These are phyloP conservation scores for Rambutsinella grinnellia DNA, from an alignment of 2,888 invertebrate genomes.

Conservation along the genomic window DNA sequence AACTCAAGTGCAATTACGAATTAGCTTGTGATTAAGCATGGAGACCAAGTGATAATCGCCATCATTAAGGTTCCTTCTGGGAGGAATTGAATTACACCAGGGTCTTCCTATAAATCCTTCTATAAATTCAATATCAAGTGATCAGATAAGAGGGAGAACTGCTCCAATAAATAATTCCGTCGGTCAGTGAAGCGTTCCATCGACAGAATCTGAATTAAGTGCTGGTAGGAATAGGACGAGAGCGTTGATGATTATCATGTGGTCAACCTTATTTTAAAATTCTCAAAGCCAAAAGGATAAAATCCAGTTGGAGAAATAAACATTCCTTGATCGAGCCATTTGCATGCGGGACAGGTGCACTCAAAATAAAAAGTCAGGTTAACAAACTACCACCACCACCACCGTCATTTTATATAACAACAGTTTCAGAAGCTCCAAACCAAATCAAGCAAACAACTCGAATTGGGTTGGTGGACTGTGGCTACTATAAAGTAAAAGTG, in stretches of 20 bases:
- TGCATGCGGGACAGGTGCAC: conserved; percentile 55
- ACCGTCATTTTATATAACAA: neutral
- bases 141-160: no score
- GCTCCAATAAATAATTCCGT: neutral
- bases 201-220: no score
- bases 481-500: neutral
- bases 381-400: conserved; percentile 41
- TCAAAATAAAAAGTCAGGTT: conserved; percentile 50
- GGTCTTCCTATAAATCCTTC: neutral
- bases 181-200: no score
- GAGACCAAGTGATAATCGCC: conserved; percentile 55
- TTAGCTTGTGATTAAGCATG: conserved; percentile 51
- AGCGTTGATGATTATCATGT: neutral
- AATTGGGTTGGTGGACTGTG: neutral
- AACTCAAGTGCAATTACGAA: conserved; percentile 51
- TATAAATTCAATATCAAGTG: no score
- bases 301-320: neutral
- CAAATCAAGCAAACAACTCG: neutral
- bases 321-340: conserved; percentile 40
- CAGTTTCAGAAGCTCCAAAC: neutral
- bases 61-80: conserved; percentile 39
- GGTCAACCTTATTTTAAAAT: neutral
- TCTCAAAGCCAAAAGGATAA: neutral
- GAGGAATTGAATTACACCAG: neutral
- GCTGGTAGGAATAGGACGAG: neutral